These are phyloP conservation scores for Epinephelus cyanopodus DNA, from an alignment of 2,113 vertebrate species.

Conservation along the genomic window DNA sequence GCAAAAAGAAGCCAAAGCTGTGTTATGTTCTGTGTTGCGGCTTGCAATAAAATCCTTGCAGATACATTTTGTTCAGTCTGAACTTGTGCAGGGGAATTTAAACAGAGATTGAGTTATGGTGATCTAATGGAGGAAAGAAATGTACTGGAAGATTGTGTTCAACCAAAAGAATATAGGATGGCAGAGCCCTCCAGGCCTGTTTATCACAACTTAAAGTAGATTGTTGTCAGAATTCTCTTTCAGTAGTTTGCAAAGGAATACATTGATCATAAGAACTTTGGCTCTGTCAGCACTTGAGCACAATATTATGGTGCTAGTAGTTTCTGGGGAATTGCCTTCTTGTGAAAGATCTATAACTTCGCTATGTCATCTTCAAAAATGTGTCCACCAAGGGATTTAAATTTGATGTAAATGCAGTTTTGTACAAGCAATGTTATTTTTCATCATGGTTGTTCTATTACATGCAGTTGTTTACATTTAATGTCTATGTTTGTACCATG, in stretches of 20 bases:
- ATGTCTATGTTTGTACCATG: neutral
- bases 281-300: conserved; percentile 4
- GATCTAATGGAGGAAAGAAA: conserved; percentile 18
- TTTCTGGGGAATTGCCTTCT: conserved; percentile 10
- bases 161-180: neutral
- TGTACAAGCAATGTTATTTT: neutral
- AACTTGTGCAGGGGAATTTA: conserved; percentile 4
- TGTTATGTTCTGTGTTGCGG: neutral
- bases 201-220: conserved; percentile 18
- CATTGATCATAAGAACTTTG: conserved; percentile 15
- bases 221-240: conserved; percentile 23
- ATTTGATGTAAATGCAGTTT: conserved; percentile 2
- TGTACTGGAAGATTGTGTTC: conserved; percentile 14
- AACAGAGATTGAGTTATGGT: conserved; percentile 11
- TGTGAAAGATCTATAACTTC: conserved; percentile 17
- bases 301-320: neutral
- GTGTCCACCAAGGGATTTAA: neutral
- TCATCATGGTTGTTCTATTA: conserved; percentile 3
- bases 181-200: conserved; percentile 1
- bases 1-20: neutral
- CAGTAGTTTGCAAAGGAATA: conserved; percentile 6
- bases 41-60: conserved; percentile 7
- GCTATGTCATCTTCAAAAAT: conserved; percentile 18
- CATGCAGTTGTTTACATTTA: neutral
- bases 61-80: neutral